Base-by-base conservation (phyloP, 2,797 vertebrate genomes). In the Coendou prehensilis region DNA sequence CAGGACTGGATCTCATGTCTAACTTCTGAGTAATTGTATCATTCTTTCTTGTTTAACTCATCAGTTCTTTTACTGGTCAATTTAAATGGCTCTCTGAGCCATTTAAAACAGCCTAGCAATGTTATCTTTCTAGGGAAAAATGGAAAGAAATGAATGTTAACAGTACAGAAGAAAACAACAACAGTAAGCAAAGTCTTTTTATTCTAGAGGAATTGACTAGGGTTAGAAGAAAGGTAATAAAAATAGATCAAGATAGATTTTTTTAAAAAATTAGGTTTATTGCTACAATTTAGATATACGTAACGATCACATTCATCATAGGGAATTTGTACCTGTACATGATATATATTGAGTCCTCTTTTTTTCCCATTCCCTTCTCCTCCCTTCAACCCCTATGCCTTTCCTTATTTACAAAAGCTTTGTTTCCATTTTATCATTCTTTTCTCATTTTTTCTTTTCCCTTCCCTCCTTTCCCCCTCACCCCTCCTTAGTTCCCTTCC, bases 41-140 rank as follows among this genome's bases (percentile, higher is more conserved):
- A 45, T 86, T 86, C 11, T 81, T 91, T 97, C 56, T 80, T 67
- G 10, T 61, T 94, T 15, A 82, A 50, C 13, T 57, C 37, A 80
- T 64, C 6, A 75, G n/a, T 82, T 96, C 30, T 82, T 94, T 89
- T 86, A 18, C 0, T 91, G 61, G 64, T 52, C 26, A 79, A 56
- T n/a, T 90, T 88, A 85, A 94, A 71, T 33, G 22, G 8, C 15
- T 96, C 37, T 82, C 67, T 75, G 41, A 78, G 28, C 56, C 56
- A 56, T 56, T 23, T 71, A 41, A 23, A 73, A 71, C 33, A 69
- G 64, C 20, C 22, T 73, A 9, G 37, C 3, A 78, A 52, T 59
- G 45, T n/a, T 75, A 87, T 85, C 93, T 97, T 93, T 81, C 26
- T 86, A 85, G 23, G 7, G 17, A 26, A 81, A 81, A 7, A n/a